Base-by-base conservation (phyloP, 64 coral and sea anemone species). In the Montipora foliosa region DNA sequence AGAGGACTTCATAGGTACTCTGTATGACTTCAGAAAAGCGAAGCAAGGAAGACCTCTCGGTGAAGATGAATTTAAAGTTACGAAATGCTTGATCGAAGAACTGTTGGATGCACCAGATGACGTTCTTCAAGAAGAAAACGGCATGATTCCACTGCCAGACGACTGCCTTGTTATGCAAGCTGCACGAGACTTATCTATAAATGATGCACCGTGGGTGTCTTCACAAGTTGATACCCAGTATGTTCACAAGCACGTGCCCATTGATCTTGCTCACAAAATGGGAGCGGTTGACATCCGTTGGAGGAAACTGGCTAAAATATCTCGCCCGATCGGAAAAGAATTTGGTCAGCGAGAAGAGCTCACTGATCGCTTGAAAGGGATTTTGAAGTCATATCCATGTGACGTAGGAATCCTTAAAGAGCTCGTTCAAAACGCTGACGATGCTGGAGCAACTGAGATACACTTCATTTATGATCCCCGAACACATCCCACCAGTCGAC, bases 381-480 rank as follows among this genome's bases (percentile, higher is more conserved):
- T 78, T 17, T 78, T 78, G 7, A 78, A 12, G 45, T 11, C 44
- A 0, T 78, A 78, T 47, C 76, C 76, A 19, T 19, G 76, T 8
- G 96, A 93, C 8, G 93, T 89, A 57, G 96, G 87, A 13, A 90
- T 98, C 37, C 94, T 98, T 16, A 95, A 94, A 29, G 96, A 98
- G 53, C 89, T 98, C 0, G 86, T 98, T 50, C 96, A 98, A 79
- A 98, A 98, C 55, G 96, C 96, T 44, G 96, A 98, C 16, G 96
- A 98, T 53, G 93, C 96, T 57, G 93, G 93, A 62, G 96, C 96
- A 78, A 98, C 90, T 8, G 94, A 95, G 67, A 93, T 98, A 5
- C 92, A 90, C 47, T 98, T 98, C 81, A 61, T 98, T 14, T 37
- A 95, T 12, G 96, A 98, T 47, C 95, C 93, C 87, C 83, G 96